A percentile compares a stretch with the other conserved stretches of the same genome.
Evolutionary conservation across 2,797 vertebrate species (phyloP).

Genomic region (Hemibagrus guttatus): DNA sequence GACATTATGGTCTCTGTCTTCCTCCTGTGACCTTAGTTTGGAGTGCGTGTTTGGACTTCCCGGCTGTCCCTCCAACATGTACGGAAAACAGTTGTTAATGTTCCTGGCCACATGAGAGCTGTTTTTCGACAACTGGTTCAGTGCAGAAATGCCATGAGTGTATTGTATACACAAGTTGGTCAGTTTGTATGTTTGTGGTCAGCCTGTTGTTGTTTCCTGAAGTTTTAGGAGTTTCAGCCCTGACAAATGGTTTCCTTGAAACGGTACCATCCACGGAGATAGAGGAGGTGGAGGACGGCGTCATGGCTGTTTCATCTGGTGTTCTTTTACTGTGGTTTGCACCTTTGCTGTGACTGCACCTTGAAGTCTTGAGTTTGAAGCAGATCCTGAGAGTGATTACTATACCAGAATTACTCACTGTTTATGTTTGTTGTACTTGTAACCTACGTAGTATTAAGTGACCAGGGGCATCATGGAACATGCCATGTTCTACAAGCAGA

Average conservation of each 20-base stretch:
- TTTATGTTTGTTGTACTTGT: background rate
- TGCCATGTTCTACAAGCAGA: background rate
- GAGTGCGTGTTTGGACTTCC: background rate
- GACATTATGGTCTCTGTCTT: background rate
- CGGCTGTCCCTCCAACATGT: background rate
- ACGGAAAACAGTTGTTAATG: conserved; percentile 1
- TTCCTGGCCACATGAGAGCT: conserved; percentile 32
- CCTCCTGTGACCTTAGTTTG: conserved; percentile 15
- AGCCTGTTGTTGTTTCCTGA: background rate
- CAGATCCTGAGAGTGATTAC: background rate
- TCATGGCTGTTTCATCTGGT: conserved; percentile 62
- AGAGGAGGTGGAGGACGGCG: conserved; percentile 39
- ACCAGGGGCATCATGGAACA: background rate
- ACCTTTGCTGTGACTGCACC: conserved; percentile 47
- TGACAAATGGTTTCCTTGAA: conserved; percentile 56
- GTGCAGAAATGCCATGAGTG: conserved; percentile 56
- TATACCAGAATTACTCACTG: background rate
- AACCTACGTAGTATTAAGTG: too few relatives aligned
- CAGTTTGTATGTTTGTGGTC: conserved; percentile 44
- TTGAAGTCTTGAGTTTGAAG: background rate
- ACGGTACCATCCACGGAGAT: conserved; percentile 31
- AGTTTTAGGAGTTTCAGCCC: background rate
- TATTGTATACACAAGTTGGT: conserved; percentile 2
- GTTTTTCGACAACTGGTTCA: conserved; percentile 62
- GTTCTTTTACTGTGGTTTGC: conserved; percentile 25